phyloP scores from a whole-genome alignment of 2,888 invertebrate species.

The Sminthurides aquaticus region DNA sequence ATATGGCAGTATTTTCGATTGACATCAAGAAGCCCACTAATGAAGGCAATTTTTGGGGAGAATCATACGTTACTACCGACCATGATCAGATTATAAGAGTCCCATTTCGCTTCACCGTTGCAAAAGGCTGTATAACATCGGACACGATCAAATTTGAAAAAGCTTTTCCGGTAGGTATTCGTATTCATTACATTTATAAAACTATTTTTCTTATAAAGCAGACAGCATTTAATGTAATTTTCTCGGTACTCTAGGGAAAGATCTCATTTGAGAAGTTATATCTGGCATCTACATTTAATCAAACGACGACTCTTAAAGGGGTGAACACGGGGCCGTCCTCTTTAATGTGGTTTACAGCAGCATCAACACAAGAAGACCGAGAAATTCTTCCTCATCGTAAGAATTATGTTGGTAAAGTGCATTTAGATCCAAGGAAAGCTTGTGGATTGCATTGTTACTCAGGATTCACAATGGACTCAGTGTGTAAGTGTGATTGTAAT shows the following conservation, averaged over 20 bases:
- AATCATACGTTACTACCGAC: constrained; percentile 64
- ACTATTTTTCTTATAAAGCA: constrained; percentile 1
- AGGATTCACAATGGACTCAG: constrained; percentile 60
- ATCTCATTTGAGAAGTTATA: constrained; percentile 67
- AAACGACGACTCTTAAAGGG: constrained; percentile 59
- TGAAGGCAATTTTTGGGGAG: constrained; percentile 61
- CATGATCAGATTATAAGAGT: constrained; percentile 59
- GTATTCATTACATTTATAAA: constrained; percentile 7
- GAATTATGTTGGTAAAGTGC: constrained; percentile 53
- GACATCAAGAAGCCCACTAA: constrained; percentile 61
- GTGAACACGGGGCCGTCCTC: constrained; percentile 51
- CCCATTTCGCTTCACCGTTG: constrained; percentile 67
- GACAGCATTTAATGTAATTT: constrained; percentile 1
- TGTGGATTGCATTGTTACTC: constrained; percentile 71
- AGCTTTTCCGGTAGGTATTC: constrained; percentile 67
- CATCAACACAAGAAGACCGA: constrained; percentile 33
- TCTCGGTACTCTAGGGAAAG: constrained; percentile 60
- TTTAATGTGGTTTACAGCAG: constrained; percentile 45
- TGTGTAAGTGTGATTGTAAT: constrained; percentile 55
- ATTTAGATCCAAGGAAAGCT: constrained; percentile 63
- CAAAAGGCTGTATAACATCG: constrained; percentile 63
- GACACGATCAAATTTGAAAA: constrained; percentile 63
- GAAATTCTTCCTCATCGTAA: constrained; percentile 45
- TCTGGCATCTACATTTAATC: constrained; percentile 71
- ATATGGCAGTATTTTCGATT: constrained; percentile 64